These are phyloP conservation scores for Dysmachus trigonus DNA, from an alignment of 2,888 invertebrate species.

Conservation along the genomic window DNA sequence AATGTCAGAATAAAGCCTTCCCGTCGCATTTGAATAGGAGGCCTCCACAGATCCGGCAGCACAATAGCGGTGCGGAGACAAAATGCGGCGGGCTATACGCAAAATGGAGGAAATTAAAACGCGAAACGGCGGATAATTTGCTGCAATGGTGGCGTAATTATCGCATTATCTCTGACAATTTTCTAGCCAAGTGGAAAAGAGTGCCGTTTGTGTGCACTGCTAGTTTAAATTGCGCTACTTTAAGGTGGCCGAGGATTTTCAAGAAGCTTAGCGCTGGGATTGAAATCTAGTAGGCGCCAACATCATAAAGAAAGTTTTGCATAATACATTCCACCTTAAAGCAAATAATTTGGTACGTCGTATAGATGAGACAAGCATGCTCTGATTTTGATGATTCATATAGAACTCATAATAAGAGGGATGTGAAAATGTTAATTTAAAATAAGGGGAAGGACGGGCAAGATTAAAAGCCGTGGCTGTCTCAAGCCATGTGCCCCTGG, in stretches of 20 bases:
- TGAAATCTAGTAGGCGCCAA: no score
- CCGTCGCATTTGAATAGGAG: slow-evolving; percentile 28
- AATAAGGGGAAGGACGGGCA: no score
- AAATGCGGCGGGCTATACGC: slow-evolving; percentile 31
- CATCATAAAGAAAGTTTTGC: no score
- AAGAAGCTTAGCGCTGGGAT: background rate
- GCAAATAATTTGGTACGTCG: no score
- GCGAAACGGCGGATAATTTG: slow-evolving; percentile 53
- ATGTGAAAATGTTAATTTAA: no score
- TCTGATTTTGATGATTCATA: no score
- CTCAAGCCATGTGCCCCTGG: no score
- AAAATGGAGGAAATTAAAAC: slow-evolving; percentile 51
- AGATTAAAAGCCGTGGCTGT: no score
- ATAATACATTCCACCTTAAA: no score
- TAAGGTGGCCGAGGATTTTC: background rate
- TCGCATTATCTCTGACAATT: slow-evolving; percentile 54
- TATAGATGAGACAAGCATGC: no score
- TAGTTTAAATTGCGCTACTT: background rate
- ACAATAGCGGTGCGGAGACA: slow-evolving; percentile 54
- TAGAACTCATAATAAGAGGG: no score
- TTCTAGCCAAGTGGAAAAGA: slow-evolving; percentile 39
- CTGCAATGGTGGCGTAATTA: slow-evolving; percentile 56
- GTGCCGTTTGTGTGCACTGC: background rate
- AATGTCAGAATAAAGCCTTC: slow-evolving; percentile 39
- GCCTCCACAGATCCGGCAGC: slow-evolving; percentile 25